phyloP scores from a whole-genome alignment of 2,797 vertebrate species.

The Propithecus perrieri region DNA sequence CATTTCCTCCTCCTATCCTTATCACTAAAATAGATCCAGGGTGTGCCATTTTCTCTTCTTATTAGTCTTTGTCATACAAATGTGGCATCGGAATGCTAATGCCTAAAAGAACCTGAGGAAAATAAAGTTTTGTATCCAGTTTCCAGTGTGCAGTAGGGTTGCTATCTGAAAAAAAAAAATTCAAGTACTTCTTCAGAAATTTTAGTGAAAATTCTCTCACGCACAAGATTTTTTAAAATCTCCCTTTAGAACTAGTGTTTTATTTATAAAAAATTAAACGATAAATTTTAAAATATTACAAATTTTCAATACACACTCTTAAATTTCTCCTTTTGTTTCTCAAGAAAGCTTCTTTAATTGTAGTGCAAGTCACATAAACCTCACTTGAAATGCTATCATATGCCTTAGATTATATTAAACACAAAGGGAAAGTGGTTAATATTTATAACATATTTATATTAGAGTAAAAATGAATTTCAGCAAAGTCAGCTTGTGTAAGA shows the following conservation, averaged over 20 bases:
- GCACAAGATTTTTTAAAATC: neutral
- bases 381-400: neutral
- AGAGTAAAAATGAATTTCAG: slow-evolving; percentile 54
- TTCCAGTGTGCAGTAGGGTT: neutral
- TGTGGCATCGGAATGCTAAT: slow-evolving; percentile 67
- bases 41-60: slow-evolving; percentile 69
- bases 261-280: neutral
- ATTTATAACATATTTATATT: slow-evolving; percentile 12
- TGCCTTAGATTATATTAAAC: neutral
- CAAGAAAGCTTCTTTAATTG: neutral
- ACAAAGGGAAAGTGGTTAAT: neutral
- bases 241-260: neutral
- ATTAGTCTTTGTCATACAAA: slow-evolving; percentile 77
- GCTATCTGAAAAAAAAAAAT: neutral
- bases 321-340: slow-evolving; percentile 32
- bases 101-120: slow-evolving; percentile 31
- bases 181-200: slow-evolving; percentile 32
- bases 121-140: slow-evolving; percentile 60
- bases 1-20: slow-evolving; percentile 60
- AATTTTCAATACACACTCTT: slow-evolving; percentile 40
- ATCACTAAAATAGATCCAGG: slow-evolving; percentile 72
- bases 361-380: neutral
- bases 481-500: slow-evolving; percentile 43
- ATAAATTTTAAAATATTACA: slow-evolving; percentile 4
- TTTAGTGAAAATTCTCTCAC: slow-evolving; percentile 36